Evolutionary conservation across 2,113 vertebrate genomes (phyloP).

Genomic region (Perca fluviatilis): DNA sequence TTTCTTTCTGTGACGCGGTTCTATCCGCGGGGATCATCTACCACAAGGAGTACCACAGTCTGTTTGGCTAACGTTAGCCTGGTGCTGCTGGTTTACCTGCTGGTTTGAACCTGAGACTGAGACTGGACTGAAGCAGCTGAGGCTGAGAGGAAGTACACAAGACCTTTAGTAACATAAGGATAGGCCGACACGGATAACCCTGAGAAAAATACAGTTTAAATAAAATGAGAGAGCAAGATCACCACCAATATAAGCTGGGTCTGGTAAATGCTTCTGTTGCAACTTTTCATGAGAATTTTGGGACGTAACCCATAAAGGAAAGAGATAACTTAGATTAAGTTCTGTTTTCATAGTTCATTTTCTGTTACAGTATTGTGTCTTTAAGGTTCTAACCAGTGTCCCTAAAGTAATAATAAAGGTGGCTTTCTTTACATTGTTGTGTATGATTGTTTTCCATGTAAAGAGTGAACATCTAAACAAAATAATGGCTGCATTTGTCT

Average conservation of each 20-base stretch:
- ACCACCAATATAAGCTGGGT: background rate
- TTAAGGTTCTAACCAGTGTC: background rate
- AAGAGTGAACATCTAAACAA: background rate
- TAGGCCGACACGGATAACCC: background rate
- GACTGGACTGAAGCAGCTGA: conserved; percentile 57
- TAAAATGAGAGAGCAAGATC: background rate
- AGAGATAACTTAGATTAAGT: background rate
- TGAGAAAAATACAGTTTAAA: background rate
- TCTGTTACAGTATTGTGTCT: background rate
- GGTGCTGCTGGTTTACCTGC: conserved; percentile 79
- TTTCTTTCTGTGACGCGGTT: background rate
- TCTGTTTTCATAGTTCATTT: background rate
- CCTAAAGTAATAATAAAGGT: background rate
- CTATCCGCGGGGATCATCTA: conserved; percentile 50
- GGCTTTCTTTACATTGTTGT: background rate
- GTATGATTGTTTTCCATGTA: background rate
- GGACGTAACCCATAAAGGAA: background rate
- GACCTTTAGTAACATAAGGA: conserved; percentile 47
- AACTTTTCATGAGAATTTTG: background rate
- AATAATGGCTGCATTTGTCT: background rate
- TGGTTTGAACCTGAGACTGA: conserved; percentile 76
- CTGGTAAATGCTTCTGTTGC: background rate
- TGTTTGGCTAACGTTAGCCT: conserved; percentile 7
- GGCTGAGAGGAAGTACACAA: conserved; percentile 63
- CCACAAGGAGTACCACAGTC: conserved; percentile 44